These are phyloP conservation scores for Arion vulgaris DNA, from an alignment of 1,140 invertebrate genomes.

Conservation along the genomic window DNA sequence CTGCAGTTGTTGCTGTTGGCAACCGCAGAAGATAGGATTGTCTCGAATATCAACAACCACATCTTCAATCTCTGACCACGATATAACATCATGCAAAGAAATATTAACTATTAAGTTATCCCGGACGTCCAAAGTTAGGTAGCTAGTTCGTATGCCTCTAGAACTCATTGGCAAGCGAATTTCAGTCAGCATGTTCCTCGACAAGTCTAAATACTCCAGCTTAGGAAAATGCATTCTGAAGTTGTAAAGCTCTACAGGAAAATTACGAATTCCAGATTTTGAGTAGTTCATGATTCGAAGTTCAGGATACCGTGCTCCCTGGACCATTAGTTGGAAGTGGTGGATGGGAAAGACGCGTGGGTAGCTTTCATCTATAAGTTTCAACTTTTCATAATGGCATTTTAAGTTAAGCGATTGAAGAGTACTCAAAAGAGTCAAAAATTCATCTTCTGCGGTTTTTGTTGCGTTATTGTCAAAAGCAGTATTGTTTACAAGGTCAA, in stretches of 20 bases:
- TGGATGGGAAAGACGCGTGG: neutral
- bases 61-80: neutral
- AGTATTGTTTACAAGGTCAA: neutral
- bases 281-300: constrained; percentile 14
- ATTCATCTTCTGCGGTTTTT: neutral
- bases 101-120: neutral
- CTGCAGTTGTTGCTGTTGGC: neutral
- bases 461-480: neutral
- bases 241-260: neutral
- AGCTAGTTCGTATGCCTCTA: too few species aligned
- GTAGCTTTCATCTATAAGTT: constrained; percentile 8
- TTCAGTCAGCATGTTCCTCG: neutral
- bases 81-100: neutral
- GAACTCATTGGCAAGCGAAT: neutral
- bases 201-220: constrained; percentile 4
- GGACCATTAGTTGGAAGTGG: constrained; percentile 9
- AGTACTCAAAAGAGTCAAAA: neutral
- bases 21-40: constrained; percentile 6
- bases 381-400: constrained; percentile 4
- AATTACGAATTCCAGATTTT: neutral
- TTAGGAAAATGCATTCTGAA: constrained; percentile 15
- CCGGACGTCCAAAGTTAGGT: neutral
- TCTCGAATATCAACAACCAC: constrained; percentile 20
- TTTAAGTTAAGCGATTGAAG: neutral
- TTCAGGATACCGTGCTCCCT: neutral